phyloP scores from a whole-genome alignment of 2,888 invertebrate genomes.

The Diogma glabrata region DNA sequence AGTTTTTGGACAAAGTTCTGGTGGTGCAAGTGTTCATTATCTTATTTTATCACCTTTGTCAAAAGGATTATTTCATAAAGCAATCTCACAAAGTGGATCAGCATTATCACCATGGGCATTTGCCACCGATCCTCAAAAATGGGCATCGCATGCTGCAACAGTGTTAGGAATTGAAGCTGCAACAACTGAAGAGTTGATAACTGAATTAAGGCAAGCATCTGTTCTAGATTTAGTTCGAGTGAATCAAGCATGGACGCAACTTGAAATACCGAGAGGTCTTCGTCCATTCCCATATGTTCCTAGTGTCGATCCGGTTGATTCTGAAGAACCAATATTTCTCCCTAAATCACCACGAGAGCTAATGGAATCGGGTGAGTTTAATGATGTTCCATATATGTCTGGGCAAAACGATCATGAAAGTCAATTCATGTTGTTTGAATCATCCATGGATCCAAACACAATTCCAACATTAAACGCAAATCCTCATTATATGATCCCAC shows the following conservation, averaged over 20 bases:
- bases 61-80: conserved; percentile 45
- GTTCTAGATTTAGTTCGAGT: conserved; percentile 2
- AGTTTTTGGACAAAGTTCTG: conserved; percentile 38
- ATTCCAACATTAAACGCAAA: conserved; percentile 10
- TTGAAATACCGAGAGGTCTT: conserved; percentile 11
- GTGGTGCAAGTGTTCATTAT: conserved; percentile 16
- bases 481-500: conserved; percentile 13
- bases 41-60: conserved; percentile 13
- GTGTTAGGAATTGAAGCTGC: conserved; percentile 47
- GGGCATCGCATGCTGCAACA: conserved; percentile 44
- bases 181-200: conserved; percentile 24
- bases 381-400: conserved; percentile 17
- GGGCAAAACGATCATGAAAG: conserved; percentile 16
- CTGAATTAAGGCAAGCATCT: conserved; percentile 7
- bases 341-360: conserved; percentile 12
- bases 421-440: conserved; percentile 12
- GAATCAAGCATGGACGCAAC: conserved; percentile 5
- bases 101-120: conserved; percentile 47
- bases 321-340: conserved; percentile 12
- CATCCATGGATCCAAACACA: not conserved
- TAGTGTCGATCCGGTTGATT: conserved; percentile 12
- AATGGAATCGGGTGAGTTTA: conserved; percentile 13
- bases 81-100: conserved; percentile 55
- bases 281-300: conserved; percentile 14
- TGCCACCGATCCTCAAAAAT: conserved; percentile 43